A percentile compares a stretch with the other conserved stretches of the same genome.
Conservation (phyloP, 2,888 invertebrate genomes). For the Dermolepida albohirtum region DNA sequence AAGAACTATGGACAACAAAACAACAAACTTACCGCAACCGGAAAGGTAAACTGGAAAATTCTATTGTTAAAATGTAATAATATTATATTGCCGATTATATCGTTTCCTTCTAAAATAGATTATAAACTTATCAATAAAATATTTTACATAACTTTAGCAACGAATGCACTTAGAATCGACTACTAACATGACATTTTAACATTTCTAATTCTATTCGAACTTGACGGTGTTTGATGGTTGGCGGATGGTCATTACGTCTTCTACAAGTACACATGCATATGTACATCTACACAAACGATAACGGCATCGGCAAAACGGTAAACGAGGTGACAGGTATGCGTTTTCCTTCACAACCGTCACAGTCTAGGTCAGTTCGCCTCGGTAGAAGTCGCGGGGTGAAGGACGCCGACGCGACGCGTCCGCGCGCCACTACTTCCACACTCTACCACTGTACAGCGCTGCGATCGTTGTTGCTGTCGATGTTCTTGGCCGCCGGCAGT, state of each 20-base stretch:
- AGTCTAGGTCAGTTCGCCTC: constrained; percentile 57
- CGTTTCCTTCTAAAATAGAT: too few species aligned
- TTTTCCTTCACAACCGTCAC: constrained; percentile 34
- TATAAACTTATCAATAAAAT: not conserved
- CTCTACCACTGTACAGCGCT: constrained; percentile 56
- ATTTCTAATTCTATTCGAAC: constrained; percentile 12
- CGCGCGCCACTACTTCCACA: constrained; percentile 63
- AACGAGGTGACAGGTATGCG: constrained; percentile 38
- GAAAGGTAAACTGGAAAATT: too few species aligned
- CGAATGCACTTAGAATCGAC: constrained; percentile 26
- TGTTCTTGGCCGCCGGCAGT: constrained; percentile 42
- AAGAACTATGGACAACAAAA: too few species aligned
- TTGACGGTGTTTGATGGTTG: not conserved
- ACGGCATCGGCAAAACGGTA: constrained; percentile 46
- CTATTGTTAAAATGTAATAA: too few species aligned
- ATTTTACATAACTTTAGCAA: not conserved
- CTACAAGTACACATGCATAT: not conserved
- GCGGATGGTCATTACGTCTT: too few species aligned
- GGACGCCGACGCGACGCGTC: constrained; percentile 61
- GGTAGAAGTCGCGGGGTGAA: constrained; percentile 65
- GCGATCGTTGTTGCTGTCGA: constrained; percentile 40
- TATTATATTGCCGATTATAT: too few species aligned
- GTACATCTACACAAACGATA: constrained; percentile 43
- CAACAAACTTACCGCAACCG: too few species aligned
- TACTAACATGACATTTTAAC: constrained; percentile 14